Evolutionary conservation across 2,888 invertebrate species (phyloP).

Genomic region (Apamea crenata): DNA sequence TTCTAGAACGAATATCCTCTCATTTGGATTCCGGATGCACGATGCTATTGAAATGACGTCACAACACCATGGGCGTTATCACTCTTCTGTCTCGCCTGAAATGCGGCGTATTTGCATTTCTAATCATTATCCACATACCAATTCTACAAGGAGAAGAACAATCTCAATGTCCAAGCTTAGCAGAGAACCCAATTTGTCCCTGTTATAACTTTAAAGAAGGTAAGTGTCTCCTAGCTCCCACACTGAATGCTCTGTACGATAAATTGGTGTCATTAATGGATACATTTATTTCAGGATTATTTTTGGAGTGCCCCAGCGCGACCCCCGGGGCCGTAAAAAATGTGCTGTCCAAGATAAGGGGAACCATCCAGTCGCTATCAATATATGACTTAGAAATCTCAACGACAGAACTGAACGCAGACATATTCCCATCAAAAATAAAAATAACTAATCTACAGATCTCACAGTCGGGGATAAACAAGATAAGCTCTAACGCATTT

Average conservation of each 20-base stretch:
- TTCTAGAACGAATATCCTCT: slow-evolving; percentile 66
- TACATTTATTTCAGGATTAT: slow-evolving; percentile 91
- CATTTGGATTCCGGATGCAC: slow-evolving; percentile 78
- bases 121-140: slow-evolving; percentile 86
- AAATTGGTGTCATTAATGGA: slow-evolving; percentile 31
- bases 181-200: slow-evolving; percentile 95
- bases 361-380: slow-evolving; percentile 95
- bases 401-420: slow-evolving; percentile 93
- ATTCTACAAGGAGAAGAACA: slow-evolving; percentile 90
- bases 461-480: slow-evolving; percentile 93
- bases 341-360: slow-evolving; percentile 93
- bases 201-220: slow-evolving; percentile 98
- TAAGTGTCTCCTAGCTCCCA: slow-evolving; percentile 70
- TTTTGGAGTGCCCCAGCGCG: slow-evolving; percentile 96
- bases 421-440: slow-evolving; percentile 93
- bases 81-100: slow-evolving; percentile 83
- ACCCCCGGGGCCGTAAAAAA: slow-evolving; percentile 93
- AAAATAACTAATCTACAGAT: slow-evolving; percentile 94
- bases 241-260: slow-evolving; percentile 4
- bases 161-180: slow-evolving; percentile 93
- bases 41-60: slow-evolving; percentile 89
- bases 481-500: slow-evolving; percentile 93
- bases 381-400: slow-evolving; percentile 97
- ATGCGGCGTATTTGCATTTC: slow-evolving; percentile 90
- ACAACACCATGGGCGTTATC: slow-evolving; percentile 84